A percentile compares a stretch with the other conserved stretches of the same genome.
These are phyloP conservation scores for Notocelia uddmanniana DNA, from an alignment of 2,888 invertebrate genomes.

Conservation along the genomic window DNA sequence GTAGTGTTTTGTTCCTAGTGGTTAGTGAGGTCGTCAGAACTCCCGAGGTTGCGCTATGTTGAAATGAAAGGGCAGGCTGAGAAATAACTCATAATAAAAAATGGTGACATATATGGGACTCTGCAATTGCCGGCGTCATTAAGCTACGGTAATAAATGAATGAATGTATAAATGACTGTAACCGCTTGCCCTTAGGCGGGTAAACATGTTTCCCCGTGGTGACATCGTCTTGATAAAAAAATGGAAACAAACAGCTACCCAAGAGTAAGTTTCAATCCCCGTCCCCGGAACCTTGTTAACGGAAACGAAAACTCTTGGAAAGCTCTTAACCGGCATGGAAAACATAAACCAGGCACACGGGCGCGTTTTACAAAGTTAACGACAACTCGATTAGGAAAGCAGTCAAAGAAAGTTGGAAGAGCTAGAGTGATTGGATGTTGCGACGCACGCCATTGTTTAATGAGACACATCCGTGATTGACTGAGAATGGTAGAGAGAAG, in stretches of 20 bases:
- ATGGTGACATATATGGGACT: too few species aligned
- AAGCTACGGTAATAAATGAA: too few species aligned
- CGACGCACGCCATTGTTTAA: conserved; percentile 42
- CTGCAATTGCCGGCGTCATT: too few species aligned
- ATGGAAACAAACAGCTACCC: conserved; percentile 28
- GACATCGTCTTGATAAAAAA: too few species aligned
- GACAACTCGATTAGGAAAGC: conserved; percentile 77
- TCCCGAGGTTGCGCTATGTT: too few species aligned
- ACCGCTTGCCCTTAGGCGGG: too few species aligned
- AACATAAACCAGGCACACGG: conserved; percentile 78
- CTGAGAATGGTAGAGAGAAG: background rate
- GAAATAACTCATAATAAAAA: too few species aligned
- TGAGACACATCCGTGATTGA: conserved; percentile 12
- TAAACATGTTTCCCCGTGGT: conserved; percentile 35
- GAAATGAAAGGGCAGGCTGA: too few species aligned
- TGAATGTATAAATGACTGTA: too few species aligned
- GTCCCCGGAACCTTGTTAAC: conserved; percentile 67
- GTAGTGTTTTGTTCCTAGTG: too few species aligned
- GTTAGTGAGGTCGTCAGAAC: too few species aligned
- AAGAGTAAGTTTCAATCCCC: conserved; percentile 51
- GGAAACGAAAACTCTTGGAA: conserved; percentile 73
- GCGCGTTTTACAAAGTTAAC: conserved; percentile 80
- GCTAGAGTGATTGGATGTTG: conserved; percentile 69
- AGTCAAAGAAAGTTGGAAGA: conserved; percentile 72
- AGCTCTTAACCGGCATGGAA: conserved; percentile 76